These are phyloP conservation scores for Hyaena hyaena DNA, from an alignment of 2,113 vertebrate genomes.

Conservation along the genomic window DNA sequence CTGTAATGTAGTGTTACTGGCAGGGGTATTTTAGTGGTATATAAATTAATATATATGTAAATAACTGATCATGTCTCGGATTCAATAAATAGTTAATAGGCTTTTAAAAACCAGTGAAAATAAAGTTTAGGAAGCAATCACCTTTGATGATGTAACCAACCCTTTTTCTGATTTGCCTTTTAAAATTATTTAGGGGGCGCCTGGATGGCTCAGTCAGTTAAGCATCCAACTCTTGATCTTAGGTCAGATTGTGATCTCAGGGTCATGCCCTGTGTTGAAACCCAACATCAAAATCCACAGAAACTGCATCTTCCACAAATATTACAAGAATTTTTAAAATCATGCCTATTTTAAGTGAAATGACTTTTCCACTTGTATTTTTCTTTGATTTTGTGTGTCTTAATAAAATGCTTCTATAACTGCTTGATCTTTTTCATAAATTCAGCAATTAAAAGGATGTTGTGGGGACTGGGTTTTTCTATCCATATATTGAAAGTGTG, in stretches of 20 bases:
- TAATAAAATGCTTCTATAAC: background rate
- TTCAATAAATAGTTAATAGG: background rate
- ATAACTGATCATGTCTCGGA: background rate
- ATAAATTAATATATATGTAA: background rate
- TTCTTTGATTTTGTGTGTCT: background rate
- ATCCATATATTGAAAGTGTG: background rate
- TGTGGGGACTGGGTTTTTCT: background rate
- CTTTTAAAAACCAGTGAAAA: constrained; percentile 12
- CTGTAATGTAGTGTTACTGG: background rate
- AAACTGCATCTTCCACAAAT: background rate
- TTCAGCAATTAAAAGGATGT: background rate
- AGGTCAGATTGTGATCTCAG: too few relatives aligned
- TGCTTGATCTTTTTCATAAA: background rate
- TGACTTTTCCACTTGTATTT: background rate
- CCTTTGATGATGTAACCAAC: background rate
- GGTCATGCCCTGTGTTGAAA: too few relatives aligned
- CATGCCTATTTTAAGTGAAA: background rate
- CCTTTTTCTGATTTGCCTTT: background rate
- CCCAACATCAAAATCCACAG: background rate
- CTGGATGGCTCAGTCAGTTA: too few relatives aligned
- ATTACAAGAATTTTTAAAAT: background rate
- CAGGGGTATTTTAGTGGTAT: background rate
- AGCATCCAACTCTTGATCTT: too few relatives aligned
- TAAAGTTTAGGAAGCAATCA: constrained; percentile 17
- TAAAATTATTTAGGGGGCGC: background rate